Evolutionary conservation across 2,797 vertebrate genomes (phyloP).

Genomic region (Ceryle rudis): DNA sequence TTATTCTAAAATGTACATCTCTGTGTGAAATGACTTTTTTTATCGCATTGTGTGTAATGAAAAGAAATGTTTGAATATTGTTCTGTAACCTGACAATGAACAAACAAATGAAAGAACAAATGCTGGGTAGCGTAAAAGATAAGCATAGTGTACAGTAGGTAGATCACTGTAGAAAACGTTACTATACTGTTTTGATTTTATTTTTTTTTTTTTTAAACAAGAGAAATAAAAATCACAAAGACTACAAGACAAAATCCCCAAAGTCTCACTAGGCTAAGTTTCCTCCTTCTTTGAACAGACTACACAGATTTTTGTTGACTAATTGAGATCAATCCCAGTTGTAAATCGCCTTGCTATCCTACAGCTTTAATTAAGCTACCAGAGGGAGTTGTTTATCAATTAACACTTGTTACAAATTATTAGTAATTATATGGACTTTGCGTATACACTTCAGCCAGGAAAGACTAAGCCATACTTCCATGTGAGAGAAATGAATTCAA

Average conservation of each 20-base stretch:
- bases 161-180: conserved; percentile 54
- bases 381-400: conserved; percentile 88
- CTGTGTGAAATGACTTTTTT: conserved; percentile 71
- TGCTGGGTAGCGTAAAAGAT: conserved; percentile 27
- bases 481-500: conserved; percentile 47
- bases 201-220: neutral
- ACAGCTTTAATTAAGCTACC: conserved; percentile 88
- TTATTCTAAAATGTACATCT: conserved; percentile 73
- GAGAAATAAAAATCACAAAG: conserved; percentile 4
- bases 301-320: conserved; percentile 87
- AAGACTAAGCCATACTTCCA: conserved; percentile 60
- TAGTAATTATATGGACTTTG: conserved; percentile 86
- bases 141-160: neutral
- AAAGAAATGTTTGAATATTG: conserved; percentile 78
- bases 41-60: conserved; percentile 64
- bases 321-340: conserved; percentile 89
- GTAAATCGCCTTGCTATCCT: conserved; percentile 84
- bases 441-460: conserved; percentile 67
- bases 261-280: conserved; percentile 82
- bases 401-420: conserved; percentile 90
- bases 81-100: conserved; percentile 77
- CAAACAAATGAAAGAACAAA: conserved; percentile 77
- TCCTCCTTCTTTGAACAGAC: conserved; percentile 84
- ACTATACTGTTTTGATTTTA: neutral
- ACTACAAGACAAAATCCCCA: conserved; percentile 81